Conservation (phyloP, 2,888 invertebrate genomes). For the Heliconius charithonia region DNA sequence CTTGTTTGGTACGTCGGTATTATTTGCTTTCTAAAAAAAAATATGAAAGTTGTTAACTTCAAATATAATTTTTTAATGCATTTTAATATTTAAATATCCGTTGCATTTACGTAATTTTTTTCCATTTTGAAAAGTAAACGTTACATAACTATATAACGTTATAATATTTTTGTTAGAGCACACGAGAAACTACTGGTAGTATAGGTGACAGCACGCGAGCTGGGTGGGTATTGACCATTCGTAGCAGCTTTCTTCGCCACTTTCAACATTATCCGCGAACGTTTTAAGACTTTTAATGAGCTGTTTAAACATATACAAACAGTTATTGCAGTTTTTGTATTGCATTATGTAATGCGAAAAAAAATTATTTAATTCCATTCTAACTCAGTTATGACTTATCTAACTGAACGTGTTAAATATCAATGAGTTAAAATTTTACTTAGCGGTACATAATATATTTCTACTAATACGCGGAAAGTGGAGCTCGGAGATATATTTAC, state of each 20-base stretch:
- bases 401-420: neutral
- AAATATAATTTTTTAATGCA: constrained; percentile 21
- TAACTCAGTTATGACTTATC: neutral
- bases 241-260: constrained; percentile 77
- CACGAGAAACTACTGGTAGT: constrained; percentile 54
- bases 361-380: neutral
- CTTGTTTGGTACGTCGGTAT: constrained; percentile 44
- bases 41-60: constrained; percentile 35
- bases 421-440: neutral
- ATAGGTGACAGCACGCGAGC: constrained; percentile 59
- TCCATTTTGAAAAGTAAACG: constrained; percentile 25
- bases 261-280: constrained; percentile 68
- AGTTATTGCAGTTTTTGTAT: neutral
- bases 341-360: neutral
- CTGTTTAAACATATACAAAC: constrained; percentile 34
- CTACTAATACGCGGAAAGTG: neutral
- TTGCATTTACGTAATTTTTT: constrained; percentile 15
- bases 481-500: neutral
- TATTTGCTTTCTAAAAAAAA: constrained; percentile 45
- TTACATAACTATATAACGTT: constrained; percentile 50
- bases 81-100: constrained; percentile 21
- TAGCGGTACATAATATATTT: neutral
- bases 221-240: constrained; percentile 69
- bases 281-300: constrained; percentile 75
- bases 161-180: constrained; percentile 48